Base-by-base conservation (phyloP, 2,888 invertebrate genomes). In the Drosophila lutescens region DNA sequence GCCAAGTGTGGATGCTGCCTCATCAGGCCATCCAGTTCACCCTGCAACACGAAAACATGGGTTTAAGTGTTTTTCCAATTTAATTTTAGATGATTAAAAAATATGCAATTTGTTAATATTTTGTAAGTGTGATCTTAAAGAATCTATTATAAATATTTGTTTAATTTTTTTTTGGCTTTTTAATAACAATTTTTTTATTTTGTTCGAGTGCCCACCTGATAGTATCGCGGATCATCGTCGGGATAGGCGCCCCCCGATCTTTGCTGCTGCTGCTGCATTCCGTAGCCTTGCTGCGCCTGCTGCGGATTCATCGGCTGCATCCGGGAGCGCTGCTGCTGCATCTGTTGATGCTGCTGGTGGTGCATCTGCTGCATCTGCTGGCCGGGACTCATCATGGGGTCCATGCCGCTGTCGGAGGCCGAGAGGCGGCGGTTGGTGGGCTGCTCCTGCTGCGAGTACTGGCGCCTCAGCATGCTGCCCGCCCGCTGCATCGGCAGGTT, bases 11-110 rank as follows among this genome's bases (percentile, higher is more conserved):
- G 96, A 93, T 96, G 96, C 82, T 96, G 95, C 79, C 96, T 94
- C 94, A 96, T 96, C 78, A 97, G 93, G 47, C 95, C 96, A 91
- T 97, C 96, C 81, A 97, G 93, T 92, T 97, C 97, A 69, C 96
- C 96, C 92, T 94, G 89, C 4, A 17, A 7, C 1, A 4, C 8
- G 9, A 9, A 9, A 8, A 20, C 4, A 20, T 20, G 20, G 3
- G 2, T 20, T 20, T 20, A 20, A 6, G 26, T 26, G 1, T 5
- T 26, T 26, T 26, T 6, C 6, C 5, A 6, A 26, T 6, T 26
- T 26, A 26, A 26, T 26, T 4, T 26, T 20, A 20, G 20, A 20
- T 20, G 2, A 20, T 20, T 20, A 20, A 20, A 20, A 20, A n/a
- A n/a, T n/a, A n/a, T n/a, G n/a, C n/a, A n/a, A n/a, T n/a, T n/a